phyloP scores from a whole-genome alignment of 2,888 invertebrate species.

The Leptopterna dolabrata region DNA sequence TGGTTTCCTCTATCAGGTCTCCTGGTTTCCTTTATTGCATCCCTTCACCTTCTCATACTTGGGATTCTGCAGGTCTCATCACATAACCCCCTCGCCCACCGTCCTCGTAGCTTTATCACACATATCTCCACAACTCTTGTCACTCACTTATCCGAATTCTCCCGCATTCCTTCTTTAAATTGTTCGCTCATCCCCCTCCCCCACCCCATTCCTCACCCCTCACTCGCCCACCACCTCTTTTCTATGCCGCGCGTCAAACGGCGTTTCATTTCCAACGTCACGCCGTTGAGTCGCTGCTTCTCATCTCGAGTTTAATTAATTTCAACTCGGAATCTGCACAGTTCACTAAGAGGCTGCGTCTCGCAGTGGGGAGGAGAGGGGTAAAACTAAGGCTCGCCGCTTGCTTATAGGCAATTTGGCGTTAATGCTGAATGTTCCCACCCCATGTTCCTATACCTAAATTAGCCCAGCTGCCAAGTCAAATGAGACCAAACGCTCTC shows the following conservation, averaged over 20 bases:
- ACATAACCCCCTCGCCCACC: background rate
- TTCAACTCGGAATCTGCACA: background rate
- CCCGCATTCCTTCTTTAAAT: conserved; percentile 46
- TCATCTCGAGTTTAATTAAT: background rate
- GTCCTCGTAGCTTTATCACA: conserved; percentile 5
- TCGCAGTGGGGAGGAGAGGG: too few species aligned
- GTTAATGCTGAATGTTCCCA: too few species aligned
- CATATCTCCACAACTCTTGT: conserved; percentile 47
- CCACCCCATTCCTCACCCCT: background rate
- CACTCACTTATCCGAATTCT: conserved; percentile 39
- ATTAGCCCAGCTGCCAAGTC: too few species aligned
- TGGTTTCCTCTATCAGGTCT: background rate
- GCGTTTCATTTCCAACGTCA: background rate
- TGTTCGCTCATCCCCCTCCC: background rate
- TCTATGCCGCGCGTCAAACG: background rate
- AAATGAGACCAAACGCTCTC: too few species aligned
- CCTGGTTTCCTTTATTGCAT: conserved; percentile 38
- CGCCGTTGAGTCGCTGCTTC: background rate
- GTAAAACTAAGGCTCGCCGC: too few species aligned
- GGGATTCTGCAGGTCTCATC: conserved; percentile 25
- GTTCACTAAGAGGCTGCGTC: too few species aligned
- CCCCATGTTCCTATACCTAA: too few species aligned
- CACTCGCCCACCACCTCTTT: background rate
- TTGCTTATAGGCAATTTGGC: too few species aligned
- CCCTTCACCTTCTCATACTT: conserved; percentile 30